These are phyloP conservation scores for Leucoptera coffeella DNA, from an alignment of 2,888 invertebrate species.

Conservation along the genomic window DNA sequence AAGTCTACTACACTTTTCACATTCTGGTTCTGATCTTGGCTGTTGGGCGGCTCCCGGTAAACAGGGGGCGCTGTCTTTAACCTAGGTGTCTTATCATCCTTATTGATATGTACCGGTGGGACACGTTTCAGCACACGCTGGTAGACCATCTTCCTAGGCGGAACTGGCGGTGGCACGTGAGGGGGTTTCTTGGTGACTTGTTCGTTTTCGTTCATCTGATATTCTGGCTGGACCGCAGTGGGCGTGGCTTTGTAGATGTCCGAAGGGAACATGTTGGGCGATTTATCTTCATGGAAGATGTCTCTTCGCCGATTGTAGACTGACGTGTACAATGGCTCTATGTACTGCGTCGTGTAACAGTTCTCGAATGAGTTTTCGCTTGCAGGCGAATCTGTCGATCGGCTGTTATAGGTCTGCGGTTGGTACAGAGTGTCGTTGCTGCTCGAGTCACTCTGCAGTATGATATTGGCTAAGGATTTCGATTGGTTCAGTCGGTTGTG, in stretches of 20 bases:
- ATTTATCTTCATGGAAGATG: constrained; percentile 33
- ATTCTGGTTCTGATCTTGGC: constrained; percentile 16
- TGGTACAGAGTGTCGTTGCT: constrained; percentile 44
- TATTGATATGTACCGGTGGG: constrained; percentile 59
- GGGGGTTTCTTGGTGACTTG: constrained; percentile 33
- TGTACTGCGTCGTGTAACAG: constrained; percentile 38
- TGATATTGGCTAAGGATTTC: constrained; percentile 42
- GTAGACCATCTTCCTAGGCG: constrained; percentile 48
- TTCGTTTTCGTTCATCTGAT: constrained; percentile 21
- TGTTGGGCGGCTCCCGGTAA: constrained; percentile 34
- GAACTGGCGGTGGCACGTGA: constrained; percentile 55
- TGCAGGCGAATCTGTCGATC: constrained; percentile 39
- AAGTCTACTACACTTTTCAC: constrained; percentile 30
- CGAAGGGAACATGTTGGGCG: constrained; percentile 28
- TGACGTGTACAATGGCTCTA: constrained; percentile 39
- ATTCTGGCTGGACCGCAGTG: constrained; percentile 37
- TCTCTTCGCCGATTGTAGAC: constrained; percentile 37
- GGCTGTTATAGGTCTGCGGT: constrained; percentile 34
- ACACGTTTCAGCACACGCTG: constrained; percentile 52
- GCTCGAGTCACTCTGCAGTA: constrained; percentile 39
- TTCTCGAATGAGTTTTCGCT: constrained; percentile 41
- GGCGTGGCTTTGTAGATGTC: constrained; percentile 49
- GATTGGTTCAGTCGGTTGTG: constrained; percentile 42
- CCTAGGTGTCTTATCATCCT: constrained; percentile 44
- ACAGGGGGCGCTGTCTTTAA: constrained; percentile 42